Evolutionary conservation across 2,113 vertebrate species (phyloP).

Genomic region (Thamnophis sirtalis): DNA sequence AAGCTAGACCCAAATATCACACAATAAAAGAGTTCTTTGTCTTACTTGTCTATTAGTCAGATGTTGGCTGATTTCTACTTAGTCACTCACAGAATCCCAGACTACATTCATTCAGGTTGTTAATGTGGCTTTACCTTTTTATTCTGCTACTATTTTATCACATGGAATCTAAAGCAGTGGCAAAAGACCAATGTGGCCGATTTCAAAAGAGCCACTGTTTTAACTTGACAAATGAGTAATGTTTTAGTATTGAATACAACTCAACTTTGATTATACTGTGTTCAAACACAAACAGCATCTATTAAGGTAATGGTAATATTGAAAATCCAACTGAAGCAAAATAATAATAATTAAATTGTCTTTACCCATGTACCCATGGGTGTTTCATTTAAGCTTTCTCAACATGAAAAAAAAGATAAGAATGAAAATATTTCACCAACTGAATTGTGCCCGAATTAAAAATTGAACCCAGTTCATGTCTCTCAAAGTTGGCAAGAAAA

Average conservation of each 20-base stretch:
- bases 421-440: constrained; percentile 40
- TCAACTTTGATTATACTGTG: constrained; percentile 63
- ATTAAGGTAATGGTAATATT: constrained; percentile 55
- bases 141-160: constrained; percentile 42
- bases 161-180: constrained; percentile 34
- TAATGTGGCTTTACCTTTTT: constrained; percentile 19
- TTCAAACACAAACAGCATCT: constrained; percentile 68
- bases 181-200: constrained; percentile 49
- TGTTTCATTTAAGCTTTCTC: constrained; percentile 53
- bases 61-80: constrained; percentile 31
- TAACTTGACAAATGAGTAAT: constrained; percentile 64
- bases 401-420: constrained; percentile 41
- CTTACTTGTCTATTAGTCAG: not conserved
- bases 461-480: constrained; percentile 44
- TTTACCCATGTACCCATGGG: constrained; percentile 49
- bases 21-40: constrained; percentile 39
- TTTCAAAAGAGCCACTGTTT: constrained; percentile 54
- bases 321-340: constrained; percentile 60
- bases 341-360: too few species aligned
- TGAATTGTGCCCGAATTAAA: constrained; percentile 39
- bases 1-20: constrained; percentile 13
- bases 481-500: not conserved
- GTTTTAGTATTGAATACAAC: constrained; percentile 68
- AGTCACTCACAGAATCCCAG: constrained; percentile 30
- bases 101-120: constrained; percentile 33